Base-by-base conservation (phyloP, 1,140 invertebrate species). In the Aphelenchoides besseyi region DNA sequence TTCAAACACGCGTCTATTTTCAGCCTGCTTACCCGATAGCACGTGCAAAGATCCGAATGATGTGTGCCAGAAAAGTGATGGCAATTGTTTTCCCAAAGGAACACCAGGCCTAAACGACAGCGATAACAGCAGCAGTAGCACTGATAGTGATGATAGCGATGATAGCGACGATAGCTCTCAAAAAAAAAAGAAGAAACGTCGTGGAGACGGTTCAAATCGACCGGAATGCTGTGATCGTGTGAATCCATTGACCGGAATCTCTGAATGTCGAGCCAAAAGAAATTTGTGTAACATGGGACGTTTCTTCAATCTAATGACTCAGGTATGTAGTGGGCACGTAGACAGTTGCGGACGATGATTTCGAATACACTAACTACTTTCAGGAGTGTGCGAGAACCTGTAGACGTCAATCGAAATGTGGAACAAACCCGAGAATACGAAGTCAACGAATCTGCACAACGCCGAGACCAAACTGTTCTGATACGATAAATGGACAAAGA, bases 241-340 rank as follows among this genome's bases (percentile, higher is more conserved):
- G 41, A 48, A 48, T 23, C 41, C 41, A 12, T 23, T 12, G 12
- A 48, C 41, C 12, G 63, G 63, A 2, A 66, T 32, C n/a, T 66
- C 63, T 2, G 63, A 66, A n/a, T 66, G 63, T 16, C 9, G 23
- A 2, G 29, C n/a, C 2, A n/a, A 36, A 9, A n/a, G 29, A 16
- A 36, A 66, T 30, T 35, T 66, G n/a, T 66, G 63, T 35, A 55
- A 66, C 12, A 48, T 36, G 29, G 37, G 29, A 2, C n/a, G 23
- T 16, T 66, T 36, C 28, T 35, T n/a, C n/a, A 55, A 23, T 26
- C 32, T 66, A 18, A 66, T 66, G 63, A 66, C 63, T 30, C 63
- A n/a, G n/a, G n/a, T n/a, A n/a, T n/a, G n/a, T n/a, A n/a, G n/a
- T n/a, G n/a, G n/a, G n/a, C n/a, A n/a, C n/a, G n/a, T n/a, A n/a